A percentile compares a stretch with the other conserved stretches of the same genome.
These are phyloP conservation scores for Fregetta grallaria DNA, from an alignment of 2,113 vertebrate species.

Conservation along the genomic window DNA sequence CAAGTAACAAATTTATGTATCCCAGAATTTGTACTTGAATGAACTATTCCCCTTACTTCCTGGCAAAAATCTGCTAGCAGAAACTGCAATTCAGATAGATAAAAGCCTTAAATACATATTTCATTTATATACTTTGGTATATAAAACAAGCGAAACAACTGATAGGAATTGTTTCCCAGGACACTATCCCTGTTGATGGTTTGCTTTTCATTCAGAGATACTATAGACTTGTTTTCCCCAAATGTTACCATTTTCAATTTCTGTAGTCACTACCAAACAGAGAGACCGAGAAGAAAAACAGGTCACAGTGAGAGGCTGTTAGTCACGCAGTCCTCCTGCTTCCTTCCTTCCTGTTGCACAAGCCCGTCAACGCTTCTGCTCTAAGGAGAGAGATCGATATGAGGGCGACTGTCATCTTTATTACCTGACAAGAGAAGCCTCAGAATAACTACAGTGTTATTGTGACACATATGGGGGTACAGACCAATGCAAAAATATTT, in stretches of 20 bases:
- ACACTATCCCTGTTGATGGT: not conserved
- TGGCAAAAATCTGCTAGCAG: not conserved
- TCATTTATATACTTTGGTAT: not conserved
- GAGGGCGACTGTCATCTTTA: not conserved
- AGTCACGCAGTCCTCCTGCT: not conserved
- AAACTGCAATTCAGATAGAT: not conserved
- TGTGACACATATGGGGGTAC: accelerated
- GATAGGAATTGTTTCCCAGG: not conserved
- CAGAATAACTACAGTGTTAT: not conserved
- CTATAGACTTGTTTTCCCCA: not conserved
- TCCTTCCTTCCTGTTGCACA: conserved; percentile 15
- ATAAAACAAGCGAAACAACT: not conserved
- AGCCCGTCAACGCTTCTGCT: not conserved
- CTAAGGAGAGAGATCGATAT: not conserved
- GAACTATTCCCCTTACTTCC: not conserved
- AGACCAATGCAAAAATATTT: not conserved
- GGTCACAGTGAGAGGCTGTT: not conserved
- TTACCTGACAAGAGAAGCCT: not conserved
- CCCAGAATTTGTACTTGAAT: not conserved
- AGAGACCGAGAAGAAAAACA: not conserved
- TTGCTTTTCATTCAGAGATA: not conserved
- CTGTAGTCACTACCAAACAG: not conserved
- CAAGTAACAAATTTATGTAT: not conserved
- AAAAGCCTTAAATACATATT: not conserved
- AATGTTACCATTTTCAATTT: not conserved